Conservation (phyloP, 2,797 vertebrate species). For the Aselliscus stoliczkanus region DNA sequence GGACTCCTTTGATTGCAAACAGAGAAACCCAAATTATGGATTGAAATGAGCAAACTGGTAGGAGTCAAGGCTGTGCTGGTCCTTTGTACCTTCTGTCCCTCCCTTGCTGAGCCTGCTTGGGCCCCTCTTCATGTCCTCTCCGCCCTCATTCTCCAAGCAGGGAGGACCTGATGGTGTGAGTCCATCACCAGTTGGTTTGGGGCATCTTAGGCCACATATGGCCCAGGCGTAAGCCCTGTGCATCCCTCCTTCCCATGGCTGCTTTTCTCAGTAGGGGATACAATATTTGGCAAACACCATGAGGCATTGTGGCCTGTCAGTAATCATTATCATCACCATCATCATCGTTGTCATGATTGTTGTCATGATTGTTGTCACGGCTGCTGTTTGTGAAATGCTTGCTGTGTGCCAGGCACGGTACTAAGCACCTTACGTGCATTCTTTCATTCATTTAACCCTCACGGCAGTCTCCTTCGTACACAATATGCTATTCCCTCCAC, state of each 20-base stretch:
- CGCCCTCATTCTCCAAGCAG: background rate
- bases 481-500: background rate
- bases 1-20: background rate
- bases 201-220: background rate
- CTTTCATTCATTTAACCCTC: background rate
- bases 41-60: background rate
- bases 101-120: background rate
- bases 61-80: background rate
- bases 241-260: background rate
- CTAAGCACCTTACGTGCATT: background rate
- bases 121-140: background rate
- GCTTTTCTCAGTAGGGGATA: background rate
- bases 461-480: background rate
- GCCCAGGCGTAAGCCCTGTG: background rate
- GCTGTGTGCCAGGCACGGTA: rapidly evolving
- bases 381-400: background rate
- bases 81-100: background rate
- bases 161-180: background rate
- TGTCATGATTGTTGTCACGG: background rate
- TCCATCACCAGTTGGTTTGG: background rate
- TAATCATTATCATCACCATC: background rate
- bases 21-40: background rate
- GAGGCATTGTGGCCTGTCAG: background rate
- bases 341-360: too few species aligned
- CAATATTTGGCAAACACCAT: background rate